phyloP scores from a whole-genome alignment of 2,888 invertebrate species.

The Catocala nupta region DNA sequence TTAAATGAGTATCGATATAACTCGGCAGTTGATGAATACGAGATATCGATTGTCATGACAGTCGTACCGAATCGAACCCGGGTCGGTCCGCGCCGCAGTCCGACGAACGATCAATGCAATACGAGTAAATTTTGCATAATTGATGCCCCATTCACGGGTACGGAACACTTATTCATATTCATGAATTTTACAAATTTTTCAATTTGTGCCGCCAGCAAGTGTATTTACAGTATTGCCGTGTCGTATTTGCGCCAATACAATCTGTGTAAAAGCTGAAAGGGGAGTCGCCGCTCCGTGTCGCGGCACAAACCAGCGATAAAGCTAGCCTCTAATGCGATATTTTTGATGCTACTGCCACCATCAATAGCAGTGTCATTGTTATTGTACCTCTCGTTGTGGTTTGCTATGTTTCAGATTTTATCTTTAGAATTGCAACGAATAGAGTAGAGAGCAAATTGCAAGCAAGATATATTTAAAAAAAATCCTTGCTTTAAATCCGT shows the following conservation, averaged over 20 bases:
- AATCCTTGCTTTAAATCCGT: slow-evolving; percentile 43
- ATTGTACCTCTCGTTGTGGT: slow-evolving; percentile 46
- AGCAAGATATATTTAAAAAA: slow-evolving; percentile 30
- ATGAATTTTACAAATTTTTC: slow-evolving; percentile 85
- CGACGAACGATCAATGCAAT: slow-evolving; percentile 74
- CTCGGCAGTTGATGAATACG: slow-evolving; percentile 53
- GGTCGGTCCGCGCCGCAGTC: slow-evolving; percentile 56
- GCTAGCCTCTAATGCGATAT: slow-evolving; percentile 72
- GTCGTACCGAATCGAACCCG: slow-evolving; percentile 62
- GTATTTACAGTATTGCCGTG: slow-evolving; percentile 78
- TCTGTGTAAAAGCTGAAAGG: slow-evolving; percentile 76
- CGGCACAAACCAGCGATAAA: slow-evolving; percentile 65
- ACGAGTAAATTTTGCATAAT: slow-evolving; percentile 83
- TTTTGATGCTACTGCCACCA: slow-evolving; percentile 68
- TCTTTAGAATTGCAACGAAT: slow-evolving; percentile 37
- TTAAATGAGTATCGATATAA: slow-evolving; percentile 61
- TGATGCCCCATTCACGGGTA: slow-evolving; percentile 82
- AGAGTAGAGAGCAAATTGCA: slow-evolving; percentile 19
- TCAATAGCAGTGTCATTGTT: slow-evolving; percentile 57
- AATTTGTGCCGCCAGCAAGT: slow-evolving; percentile 79
- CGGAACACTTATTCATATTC: slow-evolving; percentile 84
- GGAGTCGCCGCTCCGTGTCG: slow-evolving; percentile 56
- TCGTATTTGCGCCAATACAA: slow-evolving; percentile 80
- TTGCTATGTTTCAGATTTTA: slow-evolving; percentile 42
- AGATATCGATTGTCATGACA: slow-evolving; percentile 59